Conservation (phyloP, 1,140 invertebrate genomes). For the Triops cancriformis region DNA sequence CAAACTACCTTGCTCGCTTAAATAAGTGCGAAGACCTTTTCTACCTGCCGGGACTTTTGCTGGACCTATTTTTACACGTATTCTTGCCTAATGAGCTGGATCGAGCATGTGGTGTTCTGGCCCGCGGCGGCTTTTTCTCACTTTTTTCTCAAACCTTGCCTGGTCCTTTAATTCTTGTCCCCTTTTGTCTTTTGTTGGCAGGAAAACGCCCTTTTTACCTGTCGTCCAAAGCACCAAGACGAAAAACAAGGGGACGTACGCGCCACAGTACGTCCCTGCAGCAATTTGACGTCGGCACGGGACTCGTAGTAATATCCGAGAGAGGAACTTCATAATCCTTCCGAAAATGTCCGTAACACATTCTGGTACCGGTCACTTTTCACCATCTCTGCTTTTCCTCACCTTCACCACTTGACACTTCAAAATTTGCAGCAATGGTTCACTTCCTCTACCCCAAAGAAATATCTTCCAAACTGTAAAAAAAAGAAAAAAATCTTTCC, state of each 20-base stretch:
- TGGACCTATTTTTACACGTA: constrained; percentile 1
- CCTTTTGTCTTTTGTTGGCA: too few relatives aligned
- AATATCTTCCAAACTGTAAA: too few relatives aligned
- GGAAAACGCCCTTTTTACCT: not conserved
- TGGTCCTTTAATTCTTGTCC: not conserved
- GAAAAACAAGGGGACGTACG: not conserved
- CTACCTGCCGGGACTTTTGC: not conserved
- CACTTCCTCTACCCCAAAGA: too few relatives aligned
- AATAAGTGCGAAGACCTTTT: not conserved
- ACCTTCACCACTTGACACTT: not conserved
- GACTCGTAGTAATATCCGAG: not conserved
- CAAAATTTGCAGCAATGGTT: too few relatives aligned
- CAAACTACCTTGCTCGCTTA: too few relatives aligned
- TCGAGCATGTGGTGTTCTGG: not conserved
- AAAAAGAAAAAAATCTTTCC: too few relatives aligned
- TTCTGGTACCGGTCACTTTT: not conserved
- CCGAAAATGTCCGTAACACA: not conserved
- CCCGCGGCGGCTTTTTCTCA: too few relatives aligned
- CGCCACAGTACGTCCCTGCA: too few relatives aligned
- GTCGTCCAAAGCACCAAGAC: not conserved
- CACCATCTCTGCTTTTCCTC: not conserved
- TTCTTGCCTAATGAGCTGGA: constrained; percentile 1
- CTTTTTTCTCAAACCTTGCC: too few relatives aligned
- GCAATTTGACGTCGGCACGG: too few relatives aligned
- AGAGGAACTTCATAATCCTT: not conserved